Conservation (phyloP, 2,797 vertebrate species). For the Vultur gryphus region DNA sequence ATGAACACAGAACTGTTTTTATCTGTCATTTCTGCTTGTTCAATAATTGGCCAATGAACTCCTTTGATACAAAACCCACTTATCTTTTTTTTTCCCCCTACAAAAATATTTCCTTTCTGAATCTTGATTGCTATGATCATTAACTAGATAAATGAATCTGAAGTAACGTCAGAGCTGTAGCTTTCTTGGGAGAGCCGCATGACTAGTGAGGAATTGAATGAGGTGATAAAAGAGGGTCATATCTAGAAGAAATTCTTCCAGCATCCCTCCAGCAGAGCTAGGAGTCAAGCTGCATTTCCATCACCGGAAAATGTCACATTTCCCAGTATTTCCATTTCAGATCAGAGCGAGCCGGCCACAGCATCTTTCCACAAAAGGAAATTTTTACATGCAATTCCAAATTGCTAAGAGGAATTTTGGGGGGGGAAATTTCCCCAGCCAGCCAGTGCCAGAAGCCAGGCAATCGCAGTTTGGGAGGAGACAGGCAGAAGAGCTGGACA, state of each 20-base stretch:
- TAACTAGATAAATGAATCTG: not conserved
- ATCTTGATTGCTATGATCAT: not conserved
- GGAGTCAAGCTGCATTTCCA: not conserved
- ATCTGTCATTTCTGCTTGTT: not conserved
- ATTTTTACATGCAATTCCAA: not conserved
- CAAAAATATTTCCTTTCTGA: conserved; percentile 17
- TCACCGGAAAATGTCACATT: not conserved
- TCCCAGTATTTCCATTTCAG: not conserved
- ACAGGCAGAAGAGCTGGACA: not conserved
- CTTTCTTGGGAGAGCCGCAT: not conserved
- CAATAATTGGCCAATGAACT: not conserved
- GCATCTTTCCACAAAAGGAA: not conserved
- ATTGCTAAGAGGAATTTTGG: not conserved
- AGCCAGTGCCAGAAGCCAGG: not conserved
- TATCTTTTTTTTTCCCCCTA: not conserved
- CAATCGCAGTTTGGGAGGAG: not conserved
- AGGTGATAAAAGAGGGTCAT: not conserved
- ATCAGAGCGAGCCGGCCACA: accelerated
- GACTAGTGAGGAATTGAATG: not conserved
- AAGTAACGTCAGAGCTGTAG: not conserved
- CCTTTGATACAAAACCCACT: not conserved
- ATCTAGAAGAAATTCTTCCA: not conserved
- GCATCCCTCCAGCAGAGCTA: not conserved
- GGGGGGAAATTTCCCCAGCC: not conserved
- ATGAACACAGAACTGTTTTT: not conserved